Evolutionary conservation across 1,140 invertebrate species (phyloP), one percentile per base, ranked within the genome.

Genomic region (Pseudomyrmex cubaensis): DNA sequence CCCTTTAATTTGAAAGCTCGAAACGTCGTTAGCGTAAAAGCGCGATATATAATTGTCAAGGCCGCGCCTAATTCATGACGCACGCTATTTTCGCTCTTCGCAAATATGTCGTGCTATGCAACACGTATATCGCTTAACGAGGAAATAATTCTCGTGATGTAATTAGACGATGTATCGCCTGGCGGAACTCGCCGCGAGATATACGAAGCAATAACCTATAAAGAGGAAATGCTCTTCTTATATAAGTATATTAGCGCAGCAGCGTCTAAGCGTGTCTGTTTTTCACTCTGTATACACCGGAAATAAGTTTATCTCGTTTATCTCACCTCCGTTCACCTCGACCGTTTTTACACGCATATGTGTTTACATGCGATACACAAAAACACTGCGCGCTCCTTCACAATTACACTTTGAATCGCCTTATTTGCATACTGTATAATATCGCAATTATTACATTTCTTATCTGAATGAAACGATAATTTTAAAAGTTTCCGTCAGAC

Each of bases 301-400:
- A 80, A 80, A 46, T 80, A 70, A 70, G 76, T 80, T 80, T 72
- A 80, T 80, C 76, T 80, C 76, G 56, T 80, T 78, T 80, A 80
- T 70, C 62, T 76, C 74, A 76, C 46, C 74, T 77, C 62, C 61
- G 74, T 76, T 78, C 76, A 57, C 64, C 64, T 80, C 76, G 54
- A 72, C 66, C 66, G 54, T 59, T 69, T 35, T 35, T 57, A 25
- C 22, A 70, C 13, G 12, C n/a, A 52, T 54, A 59, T 61, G 59
- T 70, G 66, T 35, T 80, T 61, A 25, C 48, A 80, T 80, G 44
- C 76, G 76, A 72, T 80, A 70, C 2, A 35, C 35, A 35, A 35
- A 17, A 59, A 17, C 20, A 44, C 66, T 80, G 61, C 0, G 35
- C 35, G 35, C 35, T 80, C 76, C 25, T 80, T 13, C 52, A 69